These are phyloP conservation scores for Dufourea novaeangliae DNA, from an alignment of 1,140 invertebrate species.

Conservation along the genomic window DNA sequence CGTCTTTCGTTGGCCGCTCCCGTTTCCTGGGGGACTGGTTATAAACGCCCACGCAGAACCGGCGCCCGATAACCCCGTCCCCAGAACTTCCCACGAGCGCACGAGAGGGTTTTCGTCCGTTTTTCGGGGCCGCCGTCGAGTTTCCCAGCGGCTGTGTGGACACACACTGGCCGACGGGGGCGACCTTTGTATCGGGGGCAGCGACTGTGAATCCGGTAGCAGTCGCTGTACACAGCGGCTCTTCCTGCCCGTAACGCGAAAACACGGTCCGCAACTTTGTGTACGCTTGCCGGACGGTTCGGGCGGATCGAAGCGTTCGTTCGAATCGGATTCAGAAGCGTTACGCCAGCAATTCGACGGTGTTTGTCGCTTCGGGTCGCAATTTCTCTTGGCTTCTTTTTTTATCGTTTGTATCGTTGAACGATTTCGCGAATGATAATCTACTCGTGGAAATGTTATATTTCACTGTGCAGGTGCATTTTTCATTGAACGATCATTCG, in stretches of 20 bases:
- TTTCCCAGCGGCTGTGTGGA: background rate
- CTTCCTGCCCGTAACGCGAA: conserved; percentile 60
- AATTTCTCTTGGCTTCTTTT: too few species aligned
- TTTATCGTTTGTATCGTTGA: too few species aligned
- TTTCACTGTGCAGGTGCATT: too few species aligned
- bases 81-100: conserved; percentile 23
- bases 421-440: too few species aligned
- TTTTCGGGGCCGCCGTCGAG: conserved; percentile 32
- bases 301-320: background rate
- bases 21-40: conserved; percentile 53
- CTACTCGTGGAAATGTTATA: too few species aligned
- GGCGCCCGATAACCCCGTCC: conserved; percentile 50
- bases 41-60: conserved; percentile 48
- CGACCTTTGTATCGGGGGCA: conserved; percentile 69
- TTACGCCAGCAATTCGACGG: too few species aligned
- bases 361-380: too few species aligned
- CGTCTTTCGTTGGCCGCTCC: conserved; percentile 13
- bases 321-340: background rate
- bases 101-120: conserved; percentile 21
- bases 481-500: too few species aligned
- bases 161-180: conserved; percentile 17
- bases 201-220: conserved; percentile 73
- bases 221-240: conserved; percentile 56
- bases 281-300: conserved; percentile 4
- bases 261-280: conserved; percentile 52